Percentiles rank a stretch among this genome's conserved stretches.
Conservation (phyloP, 2,113 vertebrate species). For the Phalacrocorax carbo region DNA sequence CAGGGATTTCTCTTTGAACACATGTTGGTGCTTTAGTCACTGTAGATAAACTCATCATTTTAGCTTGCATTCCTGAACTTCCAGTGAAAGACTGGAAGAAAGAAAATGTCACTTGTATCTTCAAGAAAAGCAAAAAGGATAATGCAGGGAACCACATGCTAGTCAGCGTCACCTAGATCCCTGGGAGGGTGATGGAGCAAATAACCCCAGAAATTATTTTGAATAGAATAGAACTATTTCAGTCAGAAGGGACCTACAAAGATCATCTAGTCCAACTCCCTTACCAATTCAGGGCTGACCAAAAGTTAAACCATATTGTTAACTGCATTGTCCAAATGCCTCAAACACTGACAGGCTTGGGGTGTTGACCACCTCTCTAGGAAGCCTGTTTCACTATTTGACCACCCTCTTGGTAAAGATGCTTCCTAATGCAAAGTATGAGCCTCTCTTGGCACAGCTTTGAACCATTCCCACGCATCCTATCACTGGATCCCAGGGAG, state of each 20-base stretch:
- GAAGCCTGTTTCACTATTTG: not conserved
- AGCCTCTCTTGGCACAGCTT: not conserved
- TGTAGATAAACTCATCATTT: not conserved
- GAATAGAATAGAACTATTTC: not conserved
- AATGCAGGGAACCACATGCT: not conserved
- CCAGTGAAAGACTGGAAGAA: not conserved
- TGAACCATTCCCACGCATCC: rapidly evolving
- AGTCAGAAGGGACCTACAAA: not conserved
- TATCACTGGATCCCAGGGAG: not conserved
- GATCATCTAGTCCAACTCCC: not conserved
- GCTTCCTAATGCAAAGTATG: not conserved
- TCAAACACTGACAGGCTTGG: not conserved
- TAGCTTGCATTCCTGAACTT: not conserved
- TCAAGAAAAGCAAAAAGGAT: not conserved
- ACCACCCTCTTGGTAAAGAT: not conserved
- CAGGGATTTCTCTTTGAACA: not conserved
- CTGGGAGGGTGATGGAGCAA: not conserved
- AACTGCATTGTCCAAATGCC: not conserved
- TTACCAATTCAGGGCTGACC: not conserved
- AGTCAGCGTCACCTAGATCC: not conserved
- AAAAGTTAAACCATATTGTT: not conserved
- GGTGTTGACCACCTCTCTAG: not conserved
- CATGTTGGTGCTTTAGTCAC: not conserved
- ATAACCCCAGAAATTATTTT: not conserved
- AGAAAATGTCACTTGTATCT: not conserved